Percentiles rank a stretch among this genome's conserved stretches.
Evolutionary conservation across 2,888 invertebrate species (phyloP).

Genomic region (Creontiades dilutus): DNA sequence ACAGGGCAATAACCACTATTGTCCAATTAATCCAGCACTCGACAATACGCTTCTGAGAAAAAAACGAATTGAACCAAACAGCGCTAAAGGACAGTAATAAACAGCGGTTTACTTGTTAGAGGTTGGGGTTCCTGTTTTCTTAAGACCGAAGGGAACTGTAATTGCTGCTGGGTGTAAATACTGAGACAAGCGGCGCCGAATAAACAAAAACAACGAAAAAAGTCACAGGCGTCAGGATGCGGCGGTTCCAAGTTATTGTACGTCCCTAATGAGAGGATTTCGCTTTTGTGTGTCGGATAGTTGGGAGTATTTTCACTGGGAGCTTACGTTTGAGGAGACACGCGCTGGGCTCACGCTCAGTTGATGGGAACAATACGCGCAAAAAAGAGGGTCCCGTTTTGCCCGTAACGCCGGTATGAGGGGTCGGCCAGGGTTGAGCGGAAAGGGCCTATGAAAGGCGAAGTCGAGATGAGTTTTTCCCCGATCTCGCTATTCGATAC

Average conservation of each 20-base stretch:
- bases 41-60: neutral
- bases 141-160: conserved; percentile 18
- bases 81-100: neutral
- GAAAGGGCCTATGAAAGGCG: too few species aligned
- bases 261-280: conserved; percentile 27
- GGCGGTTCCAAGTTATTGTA: conserved; percentile 17
- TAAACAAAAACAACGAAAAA: conserved; percentile 8
- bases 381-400: too few species aligned
- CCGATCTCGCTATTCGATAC: too few species aligned
- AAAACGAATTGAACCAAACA: neutral
- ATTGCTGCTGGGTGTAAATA: conserved; percentile 26
- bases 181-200: neutral
- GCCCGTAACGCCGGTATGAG: too few species aligned
- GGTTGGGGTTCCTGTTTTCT: conserved; percentile 18
- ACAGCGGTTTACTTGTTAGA: conserved; percentile 4
- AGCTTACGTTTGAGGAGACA: neutral
- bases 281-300: conserved; percentile 5
- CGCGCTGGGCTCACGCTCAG: neutral
- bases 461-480: too few species aligned
- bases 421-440: too few species aligned
- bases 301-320: neutral
- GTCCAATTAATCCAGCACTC: conserved; percentile 4
- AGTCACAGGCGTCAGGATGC: conserved; percentile 2
- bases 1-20: neutral
- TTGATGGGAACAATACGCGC: neutral